Evolutionary conservation across 2,797 vertebrate species (phyloP).

Genomic region (Benthosema pterotum): DNA sequence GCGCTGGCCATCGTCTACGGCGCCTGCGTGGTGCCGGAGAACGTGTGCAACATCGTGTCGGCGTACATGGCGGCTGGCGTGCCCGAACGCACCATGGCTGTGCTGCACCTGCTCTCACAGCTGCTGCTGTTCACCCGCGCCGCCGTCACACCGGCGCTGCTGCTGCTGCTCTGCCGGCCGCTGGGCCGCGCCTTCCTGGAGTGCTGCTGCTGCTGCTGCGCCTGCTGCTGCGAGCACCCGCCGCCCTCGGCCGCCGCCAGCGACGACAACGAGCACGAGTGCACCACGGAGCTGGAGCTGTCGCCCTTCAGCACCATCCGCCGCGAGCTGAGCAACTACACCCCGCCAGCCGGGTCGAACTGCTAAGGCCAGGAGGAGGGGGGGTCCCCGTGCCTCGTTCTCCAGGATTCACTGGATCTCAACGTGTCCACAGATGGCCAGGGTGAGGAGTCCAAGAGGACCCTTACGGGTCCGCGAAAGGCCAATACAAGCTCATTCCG

Average conservation of each 20-base stretch:
- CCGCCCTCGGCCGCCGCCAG: conserved; percentile 90
- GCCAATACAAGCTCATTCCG: no score
- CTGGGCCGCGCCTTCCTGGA: conserved; percentile 95
- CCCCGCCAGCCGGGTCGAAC: conserved; percentile 92
- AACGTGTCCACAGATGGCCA: no score
- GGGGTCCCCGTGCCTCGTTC: not conserved
- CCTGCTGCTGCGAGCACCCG: conserved; percentile 79
- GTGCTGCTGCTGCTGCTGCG: conserved; percentile 92
- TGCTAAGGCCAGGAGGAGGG: conserved; percentile 74
- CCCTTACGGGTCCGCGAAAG: no score
- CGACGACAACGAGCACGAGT: conserved; percentile 97
- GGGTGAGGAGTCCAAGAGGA: no score
- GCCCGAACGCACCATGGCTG: conserved; percentile 90
- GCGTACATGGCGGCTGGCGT: conserved; percentile 95
- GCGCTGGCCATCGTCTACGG: conserved; percentile 96
- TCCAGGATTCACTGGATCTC: no score
- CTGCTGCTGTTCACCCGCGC: conserved; percentile 96
- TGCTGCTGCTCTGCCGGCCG: conserved; percentile 95
- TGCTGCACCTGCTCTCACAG: conserved; percentile 94
- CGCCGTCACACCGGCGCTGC: conserved; percentile 91
- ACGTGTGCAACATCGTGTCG: conserved; percentile 97
- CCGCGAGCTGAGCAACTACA: conserved; percentile 94
- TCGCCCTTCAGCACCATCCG: conserved; percentile 98
- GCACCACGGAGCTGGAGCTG: conserved; percentile 96
- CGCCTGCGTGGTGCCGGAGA: conserved; percentile 95